Base-by-base conservation (phyloP, 2,888 invertebrate genomes). In the Andrena bucephala region DNA sequence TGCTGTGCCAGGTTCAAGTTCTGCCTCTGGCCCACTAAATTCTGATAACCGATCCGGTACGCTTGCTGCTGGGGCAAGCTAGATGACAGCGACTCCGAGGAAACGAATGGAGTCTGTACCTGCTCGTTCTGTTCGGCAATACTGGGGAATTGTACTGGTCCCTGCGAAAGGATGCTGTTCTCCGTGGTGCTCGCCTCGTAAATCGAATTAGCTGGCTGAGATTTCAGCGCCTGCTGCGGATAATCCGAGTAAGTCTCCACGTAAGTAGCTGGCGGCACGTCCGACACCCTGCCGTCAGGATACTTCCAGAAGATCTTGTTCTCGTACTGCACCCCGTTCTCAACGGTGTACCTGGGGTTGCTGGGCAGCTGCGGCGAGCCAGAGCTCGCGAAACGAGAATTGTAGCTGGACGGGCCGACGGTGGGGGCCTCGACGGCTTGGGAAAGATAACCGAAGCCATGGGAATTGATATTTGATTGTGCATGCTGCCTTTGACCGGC, bases 261-360 rank as follows among this genome's bases (percentile, higher is more conserved):
- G 82, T 92, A 93, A 2, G 93, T 91, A 2, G 82, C 73, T 0
- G 94, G 93, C 1, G 93, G 92, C 0, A 85, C 85, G 5, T 93
- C 91, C 0, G 92, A 92, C 3, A 93, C 88, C 59, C 91, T 90
- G 0, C 94, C 94, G 80, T 94, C 92, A 0, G 93, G 92, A 85
- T 94, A 94, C 57, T 93, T 94, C 94, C 94, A 94, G n/a, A 93
- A 90, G 3, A 94, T 91, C 67, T 93, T 94, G 65, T 94, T 93
- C 74, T 94, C 93, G 77, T 94, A 94, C 20, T 87, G 90, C 0
- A 94, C 81, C 0, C 94, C 94, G 65, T 93, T 92, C 63, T 94
- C 94, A 2, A 91, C 24, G 0, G 93, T 92, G 76, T 92, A 94
- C 48, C 88, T 90, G 0, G 94, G 92, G 20, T 90, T 20, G 71